Percentiles rank a stretch among this genome's conserved stretches.
Conservation (phyloP, 2,797 vertebrate species). For the Gouania willdenowi region DNA sequence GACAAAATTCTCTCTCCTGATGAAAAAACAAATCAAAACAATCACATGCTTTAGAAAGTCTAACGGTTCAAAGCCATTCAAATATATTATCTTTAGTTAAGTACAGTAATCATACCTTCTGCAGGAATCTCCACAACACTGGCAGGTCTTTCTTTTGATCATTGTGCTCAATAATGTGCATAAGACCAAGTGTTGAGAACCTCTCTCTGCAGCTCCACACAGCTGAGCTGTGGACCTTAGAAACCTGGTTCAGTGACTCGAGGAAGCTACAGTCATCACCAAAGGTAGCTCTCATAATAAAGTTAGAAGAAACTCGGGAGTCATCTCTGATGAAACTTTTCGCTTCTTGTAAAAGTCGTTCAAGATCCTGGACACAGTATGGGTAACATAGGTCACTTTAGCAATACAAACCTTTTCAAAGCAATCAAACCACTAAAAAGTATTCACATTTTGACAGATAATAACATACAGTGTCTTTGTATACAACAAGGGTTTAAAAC, state of each 20-base stretch:
- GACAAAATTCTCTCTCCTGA: slow-evolving; percentile 82
- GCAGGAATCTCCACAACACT: slow-evolving; percentile 84
- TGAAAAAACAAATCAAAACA: background rate
- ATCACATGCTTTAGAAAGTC: no score
- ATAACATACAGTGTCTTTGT: no score
- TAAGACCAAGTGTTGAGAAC: slow-evolving; percentile 74
- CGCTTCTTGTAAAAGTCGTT: slow-evolving; percentile 65
- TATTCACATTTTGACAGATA: no score
- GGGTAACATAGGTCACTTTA: no score
- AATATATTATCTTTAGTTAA: no score
- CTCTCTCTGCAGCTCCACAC: slow-evolving; percentile 83
- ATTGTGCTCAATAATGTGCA: slow-evolving; percentile 78
- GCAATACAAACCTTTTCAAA: no score
- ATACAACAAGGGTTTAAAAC: no score
- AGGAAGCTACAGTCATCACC: slow-evolving; percentile 77
- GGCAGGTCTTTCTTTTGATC: slow-evolving; percentile 72
- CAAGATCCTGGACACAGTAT: slow-evolving; percentile 55
- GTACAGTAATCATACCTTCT: slow-evolving; percentile 68
- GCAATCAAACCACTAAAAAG: no score
- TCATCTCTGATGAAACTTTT: slow-evolving; percentile 73
- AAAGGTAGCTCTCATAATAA: slow-evolving; percentile 75
- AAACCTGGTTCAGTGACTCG: slow-evolving; percentile 61
- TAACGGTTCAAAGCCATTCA: no score
- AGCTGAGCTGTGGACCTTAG: slow-evolving; percentile 72
- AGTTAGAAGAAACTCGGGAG: slow-evolving; percentile 78